Percentiles rank a stretch among this genome's conserved stretches.
These are phyloP conservation scores for Cyclopterus lumpus DNA, from an alignment of 2,797 vertebrate genomes.

Conservation along the genomic window DNA sequence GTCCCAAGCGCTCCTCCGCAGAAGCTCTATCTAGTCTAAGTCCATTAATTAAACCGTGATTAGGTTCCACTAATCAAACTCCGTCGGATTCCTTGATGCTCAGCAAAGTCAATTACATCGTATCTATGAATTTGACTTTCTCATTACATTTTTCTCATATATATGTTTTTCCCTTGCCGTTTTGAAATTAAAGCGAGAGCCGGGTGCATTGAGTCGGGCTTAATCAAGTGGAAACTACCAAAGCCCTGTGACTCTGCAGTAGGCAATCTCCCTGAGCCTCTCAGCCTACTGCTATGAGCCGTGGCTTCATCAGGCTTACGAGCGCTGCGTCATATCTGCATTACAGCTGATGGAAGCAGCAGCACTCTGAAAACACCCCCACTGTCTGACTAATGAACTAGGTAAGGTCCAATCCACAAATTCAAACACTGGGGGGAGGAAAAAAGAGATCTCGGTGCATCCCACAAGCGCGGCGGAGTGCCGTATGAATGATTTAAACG, in stretches of 20 bases:
- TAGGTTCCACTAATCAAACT: slow-evolving; percentile 83
- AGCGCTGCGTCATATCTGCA: slow-evolving; percentile 76
- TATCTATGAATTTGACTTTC: slow-evolving; percentile 86
- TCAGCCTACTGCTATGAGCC: slow-evolving; percentile 73
- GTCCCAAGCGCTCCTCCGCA: slow-evolving; percentile 39
- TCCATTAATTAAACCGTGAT: slow-evolving; percentile 84
- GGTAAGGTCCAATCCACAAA: slow-evolving; percentile 61
- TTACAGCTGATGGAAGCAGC: slow-evolving; percentile 69
- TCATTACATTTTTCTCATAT: slow-evolving; percentile 79
- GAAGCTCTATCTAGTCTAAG: slow-evolving; percentile 67
- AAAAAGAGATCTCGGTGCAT: slow-evolving; percentile 47
- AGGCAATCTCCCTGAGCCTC: slow-evolving; percentile 80
- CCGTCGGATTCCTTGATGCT: slow-evolving; percentile 79
- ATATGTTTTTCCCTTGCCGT: slow-evolving; percentile 62
- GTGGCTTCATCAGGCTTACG: slow-evolving; percentile 82
- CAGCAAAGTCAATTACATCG: slow-evolving; percentile 84
- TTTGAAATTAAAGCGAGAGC: slow-evolving; percentile 82
- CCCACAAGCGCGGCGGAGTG: slow-evolving; percentile 45
- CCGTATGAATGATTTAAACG: slow-evolving; percentile 80
- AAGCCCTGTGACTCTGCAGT: slow-evolving; percentile 81
- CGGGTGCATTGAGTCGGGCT: slow-evolving; percentile 74
- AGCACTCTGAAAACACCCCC: slow-evolving; percentile 55
- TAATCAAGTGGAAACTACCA: slow-evolving; percentile 86
- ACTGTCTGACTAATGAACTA: slow-evolving; percentile 74
- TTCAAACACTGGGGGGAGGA: slow-evolving; percentile 6